Base-by-base conservation (phyloP, 2,113 vertebrate genomes). In the Gavia stellata region DNA sequence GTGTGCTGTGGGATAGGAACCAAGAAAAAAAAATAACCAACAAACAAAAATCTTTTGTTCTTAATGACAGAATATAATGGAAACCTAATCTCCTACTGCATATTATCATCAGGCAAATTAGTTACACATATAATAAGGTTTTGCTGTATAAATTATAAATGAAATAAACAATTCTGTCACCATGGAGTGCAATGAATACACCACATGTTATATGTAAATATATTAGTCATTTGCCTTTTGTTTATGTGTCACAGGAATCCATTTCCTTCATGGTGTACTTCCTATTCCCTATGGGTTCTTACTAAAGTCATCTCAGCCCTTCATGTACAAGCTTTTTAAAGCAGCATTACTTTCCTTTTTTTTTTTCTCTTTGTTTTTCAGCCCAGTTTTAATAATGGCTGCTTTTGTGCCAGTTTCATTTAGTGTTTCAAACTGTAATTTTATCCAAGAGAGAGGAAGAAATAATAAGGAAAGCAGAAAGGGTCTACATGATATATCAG, bases 111-210 rank as follows among this genome's bases (percentile, higher is more conserved):
- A 97, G 97, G 97, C 95, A 98, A 97, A 98, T 98, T 98, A 98
- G 97, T 98, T 98, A 98, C 98, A 98, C 98, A 98, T 98, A 98
- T 98, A 98, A 98, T 98, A 98, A 98, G 98, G 92, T 98, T 98
- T 98, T 97, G 56, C 92, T 92, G 95, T 96, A 98, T 98, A 98
- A 98, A 98, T 98, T 98, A 98, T 98, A 98, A 98, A 98, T 98
- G 98, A 98, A 98, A 98, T 98, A 98, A 98, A 97, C 98, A 98
- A 96, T 98, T 96, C 96, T 98, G 97, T 98, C 97, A 98, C 97
- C 93, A 80, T 96, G 96, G 98, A 97, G 97, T 97, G 97, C 97
- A 97, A 97, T 97, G 97, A 98, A 98, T 96, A 97, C 97, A 97
- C 98, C 97, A 98, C 98, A 97, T 98, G 98, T 97, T 98, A 97